Evolutionary conservation across 2,113 vertebrate species (phyloP), one percentile per base, ranked within the genome.

Genomic region (Oreotrochilus melanogaster): DNA sequence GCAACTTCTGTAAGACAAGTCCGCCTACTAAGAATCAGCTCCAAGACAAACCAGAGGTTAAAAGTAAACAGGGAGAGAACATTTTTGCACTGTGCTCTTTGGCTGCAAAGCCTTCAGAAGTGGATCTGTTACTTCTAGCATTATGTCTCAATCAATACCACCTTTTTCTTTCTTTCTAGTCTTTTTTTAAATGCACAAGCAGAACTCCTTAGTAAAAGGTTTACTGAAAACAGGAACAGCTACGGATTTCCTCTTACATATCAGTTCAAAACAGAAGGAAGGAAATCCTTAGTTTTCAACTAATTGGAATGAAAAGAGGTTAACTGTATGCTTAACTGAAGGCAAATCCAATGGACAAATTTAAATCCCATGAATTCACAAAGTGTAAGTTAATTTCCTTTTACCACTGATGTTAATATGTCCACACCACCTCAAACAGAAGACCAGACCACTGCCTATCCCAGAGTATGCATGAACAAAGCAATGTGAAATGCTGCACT

Each of bases 201-300:
- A 88, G 58, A 72, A 64, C 62, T 90, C 93, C 87, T 95, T 64
- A 94, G 78, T 78, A 94, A 92, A 94, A 91, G 96, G 96, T 94
- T 97, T 96, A 97, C 98, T 93, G 95, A 98, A 98, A 97, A 98
- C 98, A 98, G 98, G 98, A 98, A 98, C 97, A 83, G 92, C 92
- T 96, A 97, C 97, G 97, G 98, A 98, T 98, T 98, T 99, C 98
- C 98, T 98, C 95, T 96, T 96, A 97, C 96, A 43, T 98, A 98
- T 98, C 97, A 98, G 98, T 97, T 97, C 96, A 92, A 97, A 97
- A 97, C 98, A 98, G 98, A 98, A 97, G 98, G 98, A 98, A 98
- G 98, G 98, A 98, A 98, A 98, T 97, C 96, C 96, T 97, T 96
- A 97, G 96, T 96, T 97, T 96, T 95, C 90, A 93, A 47, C 74